These are phyloP conservation scores for Carlito syrichta DNA, from an alignment of 2,113 vertebrate genomes.

Conservation along the genomic window DNA sequence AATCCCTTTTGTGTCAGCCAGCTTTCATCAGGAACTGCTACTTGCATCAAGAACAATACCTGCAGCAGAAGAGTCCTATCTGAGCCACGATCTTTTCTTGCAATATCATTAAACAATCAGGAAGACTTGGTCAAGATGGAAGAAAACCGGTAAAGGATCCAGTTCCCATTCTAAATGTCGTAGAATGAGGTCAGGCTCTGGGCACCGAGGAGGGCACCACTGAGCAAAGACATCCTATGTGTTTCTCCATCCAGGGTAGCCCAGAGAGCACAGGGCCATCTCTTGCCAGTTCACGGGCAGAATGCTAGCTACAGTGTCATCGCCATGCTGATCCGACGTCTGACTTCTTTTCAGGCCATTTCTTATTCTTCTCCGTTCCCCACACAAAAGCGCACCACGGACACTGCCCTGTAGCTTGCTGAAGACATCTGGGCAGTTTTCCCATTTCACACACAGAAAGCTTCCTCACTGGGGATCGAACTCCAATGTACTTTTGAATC, in stretches of 20 bases:
- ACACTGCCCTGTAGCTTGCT: background rate
- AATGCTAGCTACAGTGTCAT: background rate
- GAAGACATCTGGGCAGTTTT: background rate
- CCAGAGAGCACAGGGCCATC: background rate
- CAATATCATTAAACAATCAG: background rate
- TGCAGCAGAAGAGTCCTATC: background rate
- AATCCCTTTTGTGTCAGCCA: background rate
- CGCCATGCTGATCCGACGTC: fast-evolving
- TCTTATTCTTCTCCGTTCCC: background rate
- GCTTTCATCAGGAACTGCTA: background rate
- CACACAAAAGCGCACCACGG: background rate
- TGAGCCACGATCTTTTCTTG: background rate
- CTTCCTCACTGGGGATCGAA: background rate
- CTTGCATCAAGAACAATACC: background rate
- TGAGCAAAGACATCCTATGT: fast-evolving
- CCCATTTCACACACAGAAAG: background rate
- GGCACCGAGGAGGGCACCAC: background rate
- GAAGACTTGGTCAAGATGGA: background rate
- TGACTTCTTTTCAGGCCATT: fast-evolving
- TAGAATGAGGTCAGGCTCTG: fast-evolving
- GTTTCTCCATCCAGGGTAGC: fast-evolving
- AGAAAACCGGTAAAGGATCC: background rate
- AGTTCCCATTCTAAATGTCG: background rate
- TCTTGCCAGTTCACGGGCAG: background rate
- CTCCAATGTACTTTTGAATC: background rate